phyloP scores from a whole-genome alignment of 1,140 invertebrate species.

The Drosophila seguyi region DNA sequence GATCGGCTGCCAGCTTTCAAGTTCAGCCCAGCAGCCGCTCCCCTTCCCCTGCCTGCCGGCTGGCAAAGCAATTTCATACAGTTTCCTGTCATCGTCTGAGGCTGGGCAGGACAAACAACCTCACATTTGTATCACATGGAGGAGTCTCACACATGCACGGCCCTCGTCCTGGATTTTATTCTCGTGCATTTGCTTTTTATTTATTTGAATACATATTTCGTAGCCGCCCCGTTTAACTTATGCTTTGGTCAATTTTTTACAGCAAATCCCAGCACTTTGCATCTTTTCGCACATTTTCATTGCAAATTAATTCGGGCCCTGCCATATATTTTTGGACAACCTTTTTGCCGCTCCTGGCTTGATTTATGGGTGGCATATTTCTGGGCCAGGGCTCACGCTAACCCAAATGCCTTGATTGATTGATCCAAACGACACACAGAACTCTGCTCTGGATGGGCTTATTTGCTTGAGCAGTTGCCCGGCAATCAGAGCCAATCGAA shows the following conservation, averaged over 20 bases:
- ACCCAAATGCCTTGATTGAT: slow-evolving; percentile 63
- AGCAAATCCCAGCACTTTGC: slow-evolving; percentile 44
- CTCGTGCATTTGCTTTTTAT: slow-evolving; percentile 45
- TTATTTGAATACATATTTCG: slow-evolving; percentile 74
- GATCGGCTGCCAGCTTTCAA: slow-evolving; percentile 75
- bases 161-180: not conserved
- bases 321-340: slow-evolving; percentile 38
- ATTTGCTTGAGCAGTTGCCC: slow-evolving; percentile 20
- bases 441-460: slow-evolving; percentile 47
- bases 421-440: slow-evolving; percentile 37
- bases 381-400: slow-evolving; percentile 26
- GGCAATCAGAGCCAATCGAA: slow-evolving; percentile 44
- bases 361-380: slow-evolving; percentile 65
- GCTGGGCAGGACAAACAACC: slow-evolving; percentile 52
- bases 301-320: slow-evolving; percentile 68
- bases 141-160: slow-evolving; percentile 5
- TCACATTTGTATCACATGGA: slow-evolving; percentile 48
- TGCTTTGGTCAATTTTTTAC: slow-evolving; percentile 75
- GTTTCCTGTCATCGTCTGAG: slow-evolving; percentile 67
- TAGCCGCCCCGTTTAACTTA: slow-evolving; percentile 71
- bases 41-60: not conserved
- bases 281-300: slow-evolving; percentile 72
- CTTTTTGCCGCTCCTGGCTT: slow-evolving; percentile 33
- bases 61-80: slow-evolving; percentile 63
- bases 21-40: slow-evolving; percentile 30